Conservation (phyloP, 2,888 invertebrate genomes). For the Morinoia aosen region DNA sequence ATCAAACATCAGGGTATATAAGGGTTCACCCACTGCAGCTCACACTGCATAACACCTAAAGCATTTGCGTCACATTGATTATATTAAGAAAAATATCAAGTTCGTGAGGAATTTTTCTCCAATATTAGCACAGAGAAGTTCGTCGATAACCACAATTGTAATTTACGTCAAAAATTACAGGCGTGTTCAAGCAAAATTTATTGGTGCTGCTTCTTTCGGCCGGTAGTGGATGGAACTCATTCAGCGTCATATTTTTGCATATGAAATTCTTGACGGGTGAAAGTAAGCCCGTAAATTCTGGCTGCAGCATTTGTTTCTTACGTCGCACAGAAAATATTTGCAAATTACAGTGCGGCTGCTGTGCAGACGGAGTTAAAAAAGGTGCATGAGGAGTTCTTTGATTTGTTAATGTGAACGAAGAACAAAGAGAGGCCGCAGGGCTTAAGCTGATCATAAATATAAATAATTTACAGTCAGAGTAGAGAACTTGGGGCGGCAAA, state of each 20-base stretch:
- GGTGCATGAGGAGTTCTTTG: not conserved
- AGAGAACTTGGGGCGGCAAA: not conserved
- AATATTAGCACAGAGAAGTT: no score
- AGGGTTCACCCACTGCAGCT: no score
- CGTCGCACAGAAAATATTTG: not conserved
- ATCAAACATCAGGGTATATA: no score
- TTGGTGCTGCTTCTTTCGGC: not conserved
- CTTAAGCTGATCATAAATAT: not conserved
- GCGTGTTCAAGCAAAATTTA: not conserved
- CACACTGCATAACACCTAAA: no score
- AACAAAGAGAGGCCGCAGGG: not conserved
- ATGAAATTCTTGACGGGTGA: not conserved
- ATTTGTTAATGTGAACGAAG: not conserved
- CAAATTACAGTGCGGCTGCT: no score
- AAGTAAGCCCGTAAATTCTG: not conserved
- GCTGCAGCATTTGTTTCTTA: not conserved
- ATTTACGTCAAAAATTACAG: not conserved
- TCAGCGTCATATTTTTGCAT: not conserved
- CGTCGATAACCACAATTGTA: not conserved
- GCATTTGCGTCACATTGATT: no score
- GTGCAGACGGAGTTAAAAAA: not conserved
- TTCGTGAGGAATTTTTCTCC: no score
- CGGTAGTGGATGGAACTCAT: not conserved
- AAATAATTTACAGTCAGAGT: not conserved
- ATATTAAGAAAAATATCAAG: no score